Evolutionary conservation across 2,797 vertebrate genomes (phyloP).

Genomic region (Neopelma chrysocephalum): DNA sequence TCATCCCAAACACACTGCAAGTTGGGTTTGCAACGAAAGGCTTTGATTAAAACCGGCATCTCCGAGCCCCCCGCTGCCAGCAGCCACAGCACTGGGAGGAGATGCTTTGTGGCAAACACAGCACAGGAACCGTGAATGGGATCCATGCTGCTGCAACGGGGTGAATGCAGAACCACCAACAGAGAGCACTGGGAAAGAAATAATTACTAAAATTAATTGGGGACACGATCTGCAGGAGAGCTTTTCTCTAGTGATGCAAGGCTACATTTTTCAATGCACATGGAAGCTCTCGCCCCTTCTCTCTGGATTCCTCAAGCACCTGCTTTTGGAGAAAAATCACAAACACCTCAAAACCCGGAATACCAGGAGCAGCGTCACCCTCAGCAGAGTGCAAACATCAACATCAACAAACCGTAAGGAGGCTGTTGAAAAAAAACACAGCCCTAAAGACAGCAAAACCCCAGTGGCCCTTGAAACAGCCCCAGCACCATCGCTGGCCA

Average conservation of each 20-base stretch:
- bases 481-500: neutral
- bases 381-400: neutral
- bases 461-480: neutral
- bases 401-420: neutral
- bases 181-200: neutral
- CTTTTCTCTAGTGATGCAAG: neutral
- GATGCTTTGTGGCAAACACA: neutral
- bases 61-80: neutral
- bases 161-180: neutral
- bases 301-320: neutral
- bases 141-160: neutral
- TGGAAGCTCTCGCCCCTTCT: rapidly evolving
- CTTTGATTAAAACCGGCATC: neutral
- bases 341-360: neutral
- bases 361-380: neutral
- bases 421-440: neutral
- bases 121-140: neutral
- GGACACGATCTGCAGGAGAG: neutral
- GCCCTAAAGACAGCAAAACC: neutral
- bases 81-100: neutral
- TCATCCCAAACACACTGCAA: neutral
- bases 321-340: neutral
- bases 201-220: neutral
- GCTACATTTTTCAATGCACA: neutral
- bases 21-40: neutral